Evolutionary conservation across 2,888 invertebrate genomes (phyloP).

Genomic region (Eledone cirrhosa): DNA sequence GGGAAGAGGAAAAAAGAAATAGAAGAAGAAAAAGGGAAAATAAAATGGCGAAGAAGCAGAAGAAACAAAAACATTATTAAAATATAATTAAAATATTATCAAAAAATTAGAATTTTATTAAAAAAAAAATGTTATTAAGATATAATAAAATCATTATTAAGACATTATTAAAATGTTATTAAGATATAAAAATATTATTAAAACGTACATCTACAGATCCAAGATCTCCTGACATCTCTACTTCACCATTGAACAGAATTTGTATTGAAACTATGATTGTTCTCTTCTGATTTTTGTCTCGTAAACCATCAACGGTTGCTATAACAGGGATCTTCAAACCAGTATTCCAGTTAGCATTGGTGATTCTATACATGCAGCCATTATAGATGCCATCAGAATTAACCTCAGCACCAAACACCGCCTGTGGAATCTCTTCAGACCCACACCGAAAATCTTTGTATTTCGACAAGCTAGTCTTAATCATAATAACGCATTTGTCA

Average conservation of each 20-base stretch:
- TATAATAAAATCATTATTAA: no score
- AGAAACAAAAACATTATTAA: no score
- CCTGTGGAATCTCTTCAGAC: not conserved
- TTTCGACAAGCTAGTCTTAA: not conserved
- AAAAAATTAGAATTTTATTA: no score
- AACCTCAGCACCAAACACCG: not conserved
- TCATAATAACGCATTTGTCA: not conserved
- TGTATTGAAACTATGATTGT: constrained; percentile 32
- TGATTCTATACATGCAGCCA: constrained; percentile 15
- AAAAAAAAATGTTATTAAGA: no score
- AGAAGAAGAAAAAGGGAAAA: no score
- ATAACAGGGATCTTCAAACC: constrained; percentile 42
- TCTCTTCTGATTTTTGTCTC: constrained; percentile 44
- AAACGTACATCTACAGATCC: constrained; percentile 8
- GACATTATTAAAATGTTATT: no score
- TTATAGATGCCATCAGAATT: not conserved
- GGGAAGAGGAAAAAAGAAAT: no score
- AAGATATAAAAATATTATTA: no score
- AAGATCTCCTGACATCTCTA: not conserved
- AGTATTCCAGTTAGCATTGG: constrained; percentile 43
- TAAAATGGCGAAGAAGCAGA: no score
- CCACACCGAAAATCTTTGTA: constrained; percentile 10
- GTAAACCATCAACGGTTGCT: constrained; percentile 46
- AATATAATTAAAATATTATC: no score
- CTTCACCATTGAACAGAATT: no score